A percentile compares a stretch with the other conserved stretches of the same genome.
phyloP scores from a whole-genome alignment of 2,888 invertebrate genomes.

The Melieria picta region DNA sequence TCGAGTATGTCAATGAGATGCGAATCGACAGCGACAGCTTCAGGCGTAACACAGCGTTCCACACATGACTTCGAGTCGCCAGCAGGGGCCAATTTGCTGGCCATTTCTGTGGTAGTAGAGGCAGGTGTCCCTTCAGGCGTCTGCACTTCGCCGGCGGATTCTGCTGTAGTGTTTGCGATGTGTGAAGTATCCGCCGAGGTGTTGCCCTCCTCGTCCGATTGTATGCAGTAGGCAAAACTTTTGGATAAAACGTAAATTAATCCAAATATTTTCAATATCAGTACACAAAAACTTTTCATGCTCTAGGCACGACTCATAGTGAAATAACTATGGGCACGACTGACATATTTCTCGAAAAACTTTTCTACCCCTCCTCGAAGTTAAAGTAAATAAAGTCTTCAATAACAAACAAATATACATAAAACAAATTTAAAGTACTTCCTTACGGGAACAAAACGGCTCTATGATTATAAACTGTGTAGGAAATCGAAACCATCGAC shows the following conservation, averaged over 20 bases:
- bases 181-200: conserved; percentile 47
- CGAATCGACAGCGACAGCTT: conserved; percentile 30
- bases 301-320: no score
- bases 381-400: no score
- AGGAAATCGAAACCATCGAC: no score
- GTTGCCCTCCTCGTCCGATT: conserved; percentile 58
- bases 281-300: conserved; percentile 5
- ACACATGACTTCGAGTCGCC: conserved; percentile 12
- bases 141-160: conserved; percentile 5
- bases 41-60: conserved; percentile 42
- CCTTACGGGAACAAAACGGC: no score
- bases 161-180: conserved; percentile 34
- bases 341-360: no score
- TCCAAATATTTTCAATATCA: background rate
- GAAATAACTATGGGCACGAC: no score
- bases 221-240: conserved; percentile 60
- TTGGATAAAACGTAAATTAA: conserved; percentile 24
- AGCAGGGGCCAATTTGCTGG: background rate
- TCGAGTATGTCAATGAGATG: conserved; percentile 32
- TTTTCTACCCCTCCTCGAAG: no score
- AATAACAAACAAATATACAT: no score
- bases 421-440: no score
- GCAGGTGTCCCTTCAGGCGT: conserved; percentile 4
- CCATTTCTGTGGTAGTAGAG: conserved; percentile 17
- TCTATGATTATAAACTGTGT: no score